Conservation (phyloP, 2,888 invertebrate species). For the Drosophila birchii region DNA sequence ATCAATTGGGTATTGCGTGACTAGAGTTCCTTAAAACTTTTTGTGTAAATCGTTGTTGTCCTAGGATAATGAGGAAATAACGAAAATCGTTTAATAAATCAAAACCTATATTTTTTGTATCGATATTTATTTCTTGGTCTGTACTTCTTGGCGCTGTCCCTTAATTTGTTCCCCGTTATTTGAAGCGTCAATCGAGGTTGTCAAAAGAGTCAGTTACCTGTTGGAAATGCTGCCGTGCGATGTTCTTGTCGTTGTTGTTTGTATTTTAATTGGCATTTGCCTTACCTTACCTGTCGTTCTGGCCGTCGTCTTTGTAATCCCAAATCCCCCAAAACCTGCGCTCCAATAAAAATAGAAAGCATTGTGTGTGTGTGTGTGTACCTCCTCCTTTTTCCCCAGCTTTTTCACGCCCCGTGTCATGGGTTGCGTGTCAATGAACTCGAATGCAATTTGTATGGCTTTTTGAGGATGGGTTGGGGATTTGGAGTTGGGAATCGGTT, state of each 20-base stretch:
- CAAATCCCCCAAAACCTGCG: constrained; percentile 29
- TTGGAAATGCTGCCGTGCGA: constrained; percentile 63
- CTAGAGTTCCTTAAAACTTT: background rate
- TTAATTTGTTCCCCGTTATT: background rate
- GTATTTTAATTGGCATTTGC: constrained; percentile 72
- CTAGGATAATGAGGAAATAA: constrained; percentile 8
- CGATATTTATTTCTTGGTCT: constrained; percentile 22
- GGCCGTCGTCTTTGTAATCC: constrained; percentile 23
- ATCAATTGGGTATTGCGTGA: background rate
- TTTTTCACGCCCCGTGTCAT: constrained; percentile 53
- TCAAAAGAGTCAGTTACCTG: constrained; percentile 70
- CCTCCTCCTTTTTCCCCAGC: background rate
- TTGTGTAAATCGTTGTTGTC: background rate
- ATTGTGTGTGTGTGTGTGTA: constrained; percentile 25
- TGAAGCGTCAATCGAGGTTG: constrained; percentile 36
- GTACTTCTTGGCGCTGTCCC: constrained; percentile 2
- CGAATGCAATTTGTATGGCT: constrained; percentile 76
- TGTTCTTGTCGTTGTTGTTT: constrained; percentile 39
- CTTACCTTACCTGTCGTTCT: constrained; percentile 43
- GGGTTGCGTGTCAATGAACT: constrained; percentile 76
- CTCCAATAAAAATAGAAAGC: constrained; percentile 53
- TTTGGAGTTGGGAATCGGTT: constrained; percentile 18
- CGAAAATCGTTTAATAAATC: background rate
- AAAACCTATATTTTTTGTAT: constrained; percentile 26
- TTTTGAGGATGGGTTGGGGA: constrained; percentile 23